Evolutionary conservation across 1,140 invertebrate genomes (phyloP), one percentile per base, ranked within the genome.

Genomic region (Onthophagus taurus): DNA sequence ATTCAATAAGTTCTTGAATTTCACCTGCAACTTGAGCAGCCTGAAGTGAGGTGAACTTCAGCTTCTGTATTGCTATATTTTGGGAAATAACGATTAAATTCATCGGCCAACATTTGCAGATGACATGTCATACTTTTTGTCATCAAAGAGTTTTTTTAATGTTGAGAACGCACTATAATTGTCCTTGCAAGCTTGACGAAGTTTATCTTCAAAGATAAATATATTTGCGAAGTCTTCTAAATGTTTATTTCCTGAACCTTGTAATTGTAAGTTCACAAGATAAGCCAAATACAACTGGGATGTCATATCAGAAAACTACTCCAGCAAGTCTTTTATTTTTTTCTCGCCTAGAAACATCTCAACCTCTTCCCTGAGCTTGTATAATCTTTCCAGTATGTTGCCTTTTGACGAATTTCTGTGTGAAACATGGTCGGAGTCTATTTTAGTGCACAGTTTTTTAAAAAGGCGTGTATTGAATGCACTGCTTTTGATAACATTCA

Each of bases 401-500:
- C 53, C 59, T 52, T 49, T 58, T 12, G 55, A 58, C 45, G 38
- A 14, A 48, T 43, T 44, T 53, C 49, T n/a, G 45, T 51, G 17
- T 53, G 49, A 42, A 55, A 55, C 42, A 33, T 57, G 36, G 21
- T 54, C 50, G 43, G 48, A 20, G 35, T 47, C 51, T 44, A 56
- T 44, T 13, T 51, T 53, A 43, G 37, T 20, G 42, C 49, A 60
- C 13, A 55, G 33, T 38, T 44, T 43, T 49, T 50, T 52, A 44
- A 60, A 60, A 36, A 60, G 19, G 16, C 52, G 45, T 34, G 50
- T 56, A 45, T 59, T 56, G 23, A 58, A 37, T 3, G 57, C 51
- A 39, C 59, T 59, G 7, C 31, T 53, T 55, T 60, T 58, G 18
- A 63, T 49, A 47, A 44, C 19, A 45, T 63, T 60, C 11, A 61